Base-by-base conservation (phyloP, 2,797 vertebrate genomes). In the Setipinna tenuifilis region DNA sequence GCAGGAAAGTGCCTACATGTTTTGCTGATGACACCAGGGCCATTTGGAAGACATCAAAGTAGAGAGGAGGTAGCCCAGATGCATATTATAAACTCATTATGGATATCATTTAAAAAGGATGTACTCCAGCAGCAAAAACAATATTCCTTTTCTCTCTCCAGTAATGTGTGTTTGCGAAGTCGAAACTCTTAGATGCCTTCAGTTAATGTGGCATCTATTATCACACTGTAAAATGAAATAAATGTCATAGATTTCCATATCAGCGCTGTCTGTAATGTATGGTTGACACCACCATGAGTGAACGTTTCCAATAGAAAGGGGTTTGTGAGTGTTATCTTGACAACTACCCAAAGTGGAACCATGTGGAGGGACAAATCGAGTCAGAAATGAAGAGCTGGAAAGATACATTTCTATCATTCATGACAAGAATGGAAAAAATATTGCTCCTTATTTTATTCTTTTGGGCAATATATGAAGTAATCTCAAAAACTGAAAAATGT, bases 1-100 rank as follows among this genome's bases (percentile, higher is more conserved):
- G 97, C 98, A 92, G 97, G 97, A 98, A 99, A 99, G 98, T 99
- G 98, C 95, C 97, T 98, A 95, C 94, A 96, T 96, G 96, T 96
- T 96, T 96, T 97, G 96, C 96, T 97, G 97, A 98, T 96, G 96
- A 97, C 94, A 96, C 95, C 94, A 95, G 93, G 96, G 96, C 94
- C 94, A 96, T 95, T 93, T 95, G 95, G 96, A 96, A 96, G 95
- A 96, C 94, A 95, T 95, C 93, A 93, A 93, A 95, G 96, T 95
- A 94, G 94, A 96, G 91, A 96, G 97, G 96, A 96, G 96, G 95
- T 95, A 92, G 96, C 95, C 94, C 94, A 96, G 96, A 97, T 96
- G 97, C 97, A 97, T 96, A 96, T 96, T 96, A 96, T 97, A 96
- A 97, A 97, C 97, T 98, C 98, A 97, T 99, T 98, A 98, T 96